Base-by-base conservation (phyloP, 2,113 vertebrate species). In the Oxygymnocypris stewartii region DNA sequence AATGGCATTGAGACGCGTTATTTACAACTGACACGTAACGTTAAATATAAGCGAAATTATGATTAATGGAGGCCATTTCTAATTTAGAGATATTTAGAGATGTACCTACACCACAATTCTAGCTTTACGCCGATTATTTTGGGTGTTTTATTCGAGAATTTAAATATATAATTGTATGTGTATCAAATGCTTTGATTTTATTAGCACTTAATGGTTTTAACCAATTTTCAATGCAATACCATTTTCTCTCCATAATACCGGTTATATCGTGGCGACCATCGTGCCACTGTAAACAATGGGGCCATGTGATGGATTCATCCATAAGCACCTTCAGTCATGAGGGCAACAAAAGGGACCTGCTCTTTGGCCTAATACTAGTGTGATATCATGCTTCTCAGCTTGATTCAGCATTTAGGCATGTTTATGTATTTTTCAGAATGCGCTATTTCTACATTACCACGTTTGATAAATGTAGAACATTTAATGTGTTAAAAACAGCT, bases 281-380 rank as follows among this genome's bases (percentile, higher is more conserved):
- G 83, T 44, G 35, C 82, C 57, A 69, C 47, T 63, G 91, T 91
- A 91, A 94, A 93, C 92, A 92, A 82, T 82, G 40, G 76, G 82
- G 83, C 89, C 93, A 93, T 87, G 92, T 92, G 92, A 92, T 90
- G 13, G 44, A 80, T 92, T 91, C 76, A 91, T 67, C 82, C 84
- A 84, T 57, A 78, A 54, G 35, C 85, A 87, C 83, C 86, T 78
- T 61, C n/a, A 84, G 81, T n/a, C 65, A 51, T 23, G 63, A 49
- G 67, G 25, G 82, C 79, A 78, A 85, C 84, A 83, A 84, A 77
- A 54, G 71, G 49, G 35, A 37, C 44, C 23, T 67, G 40, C 40
- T 47, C 49, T 54, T 71, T 79, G 63, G 79, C 31, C 63, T 44
- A 83, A 13, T 44, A 37, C 28, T 57, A 0, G 3, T 23, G 47